phyloP scores from a whole-genome alignment of 2,797 vertebrate species.

The Limnodromus scolopaceus region DNA sequence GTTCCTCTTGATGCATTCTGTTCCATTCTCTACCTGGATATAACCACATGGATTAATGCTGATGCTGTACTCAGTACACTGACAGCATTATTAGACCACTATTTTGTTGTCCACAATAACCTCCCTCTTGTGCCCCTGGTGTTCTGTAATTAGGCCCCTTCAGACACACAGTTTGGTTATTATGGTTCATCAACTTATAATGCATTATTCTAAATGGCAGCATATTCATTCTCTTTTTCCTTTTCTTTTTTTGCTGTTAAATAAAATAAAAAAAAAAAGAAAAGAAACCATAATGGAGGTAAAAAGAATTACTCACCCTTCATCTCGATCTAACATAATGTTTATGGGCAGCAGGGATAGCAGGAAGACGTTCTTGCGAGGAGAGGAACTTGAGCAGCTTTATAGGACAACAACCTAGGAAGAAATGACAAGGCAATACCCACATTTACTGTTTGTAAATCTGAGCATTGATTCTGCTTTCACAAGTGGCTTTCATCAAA shows the following conservation, averaged over 20 bases:
- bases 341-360: background rate
- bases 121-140: constrained; percentile 35
- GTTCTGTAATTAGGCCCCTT: constrained; percentile 57
- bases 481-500: constrained; percentile 72
- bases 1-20: background rate
- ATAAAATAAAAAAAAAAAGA: background rate
- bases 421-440: constrained; percentile 66
- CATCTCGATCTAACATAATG: constrained; percentile 60
- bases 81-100: constrained; percentile 34
- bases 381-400: constrained; percentile 58
- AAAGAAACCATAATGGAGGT: background rate
- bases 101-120: constrained; percentile 51
- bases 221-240: background rate
- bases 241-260: background rate
- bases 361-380: constrained; percentile 31
- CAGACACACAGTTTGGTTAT: constrained; percentile 48
- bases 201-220: constrained; percentile 30
- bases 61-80: background rate
- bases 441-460: constrained; percentile 70
- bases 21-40: constrained; percentile 13
- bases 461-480: constrained; percentile 70
- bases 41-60: constrained; percentile 11
- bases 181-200: constrained; percentile 49
- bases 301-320: constrained; percentile 68
- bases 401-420: constrained; percentile 59